These are phyloP conservation scores for Lomographa bimaculata DNA, from an alignment of 2,888 invertebrate species.

Conservation along the genomic window DNA sequence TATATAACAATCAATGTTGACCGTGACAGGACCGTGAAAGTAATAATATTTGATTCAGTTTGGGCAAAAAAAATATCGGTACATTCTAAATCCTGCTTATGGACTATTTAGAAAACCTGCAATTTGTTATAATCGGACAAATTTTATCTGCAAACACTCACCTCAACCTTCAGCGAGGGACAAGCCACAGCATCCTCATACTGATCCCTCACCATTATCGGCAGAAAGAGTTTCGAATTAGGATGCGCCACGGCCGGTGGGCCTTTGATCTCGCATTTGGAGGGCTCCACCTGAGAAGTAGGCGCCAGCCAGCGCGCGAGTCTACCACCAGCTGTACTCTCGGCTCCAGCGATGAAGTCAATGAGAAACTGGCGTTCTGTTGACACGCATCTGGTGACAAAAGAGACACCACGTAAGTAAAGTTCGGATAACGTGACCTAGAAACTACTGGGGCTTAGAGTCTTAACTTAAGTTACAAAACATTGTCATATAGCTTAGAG, in stretches of 20 bases:
- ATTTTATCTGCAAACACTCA: too few species aligned
- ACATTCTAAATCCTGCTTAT: too few species aligned
- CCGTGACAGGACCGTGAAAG: too few species aligned
- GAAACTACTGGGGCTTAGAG: too few species aligned
- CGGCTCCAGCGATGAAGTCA: slow-evolving; percentile 94
- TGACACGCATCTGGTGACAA: slow-evolving; percentile 88
- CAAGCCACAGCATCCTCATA: slow-evolving; percentile 94
- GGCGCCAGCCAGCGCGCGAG: slow-evolving; percentile 98
- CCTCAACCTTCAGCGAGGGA: slow-evolving; percentile 90
- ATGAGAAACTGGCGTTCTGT: slow-evolving; percentile 96
- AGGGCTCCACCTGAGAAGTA: slow-evolving; percentile 94
- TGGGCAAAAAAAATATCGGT: too few species aligned
- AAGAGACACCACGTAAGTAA: slow-evolving; percentile 23
- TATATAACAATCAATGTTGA: too few species aligned
- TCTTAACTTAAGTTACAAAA: too few species aligned
- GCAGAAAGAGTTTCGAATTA: slow-evolving; percentile 73
- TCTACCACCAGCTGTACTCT: slow-evolving; percentile 94
- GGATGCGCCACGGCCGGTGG: slow-evolving; percentile 88
- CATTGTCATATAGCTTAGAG: too few species aligned
- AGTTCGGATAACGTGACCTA: too few species aligned
- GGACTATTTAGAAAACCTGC: too few species aligned
- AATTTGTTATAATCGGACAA: too few species aligned
- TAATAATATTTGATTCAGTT: too few species aligned
- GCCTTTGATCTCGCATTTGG: slow-evolving; percentile 92
- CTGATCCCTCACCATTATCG: slow-evolving; percentile 94